Evolutionary conservation across 2,797 vertebrate genomes (phyloP), one percentile per base, ranked within the genome.

Genomic region (Silurus aristotelis): DNA sequence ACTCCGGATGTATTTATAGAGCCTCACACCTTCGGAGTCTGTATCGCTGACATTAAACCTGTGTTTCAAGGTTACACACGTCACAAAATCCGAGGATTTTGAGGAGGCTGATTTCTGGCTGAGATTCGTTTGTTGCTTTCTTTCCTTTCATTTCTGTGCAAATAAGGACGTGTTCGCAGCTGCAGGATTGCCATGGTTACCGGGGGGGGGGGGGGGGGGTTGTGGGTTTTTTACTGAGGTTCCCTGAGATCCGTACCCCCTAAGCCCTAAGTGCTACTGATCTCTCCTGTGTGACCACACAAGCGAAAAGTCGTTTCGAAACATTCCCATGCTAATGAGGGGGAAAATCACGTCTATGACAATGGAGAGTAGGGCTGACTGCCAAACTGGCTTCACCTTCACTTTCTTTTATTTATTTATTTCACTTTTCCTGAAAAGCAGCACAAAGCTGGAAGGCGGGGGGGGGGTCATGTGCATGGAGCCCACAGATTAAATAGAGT

Each of bases 121-220:
- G 70, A 25, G 67, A 63, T 86, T 79, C 83, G 77, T 87, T 89
- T 88, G 77, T 84, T 79, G 84, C 87, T 86, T 83, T 76, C 77
- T 86, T 84, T 75, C 9, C 77, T 75, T 84, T 87, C 66, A 84
- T 88, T 89, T 87, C 83, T 86, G 67, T 90, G 86, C 87, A 89
- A 89, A 89, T 90, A 83, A 87, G 82, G 84, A 83, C 67, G 17
- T 81, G 80, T 79, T 84, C 79, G 75, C 85, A 83, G 84, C 85
- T 87, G 84, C 77, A 27, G 38, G 67, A 88, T 88, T 85, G 87
- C 86, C 84, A 91, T 89, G 87, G 86, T 85, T 86, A 88, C 87
- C 10, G 73, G 6, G 46, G 80, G 68, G 80, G 71, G n/a, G 38
- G 67, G 73, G 68, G 67, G 68, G 67, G 20, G 55, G 1, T 84